Conservation (phyloP, 2,113 vertebrate genomes). For the Phylloscopus trochiloides region DNA sequence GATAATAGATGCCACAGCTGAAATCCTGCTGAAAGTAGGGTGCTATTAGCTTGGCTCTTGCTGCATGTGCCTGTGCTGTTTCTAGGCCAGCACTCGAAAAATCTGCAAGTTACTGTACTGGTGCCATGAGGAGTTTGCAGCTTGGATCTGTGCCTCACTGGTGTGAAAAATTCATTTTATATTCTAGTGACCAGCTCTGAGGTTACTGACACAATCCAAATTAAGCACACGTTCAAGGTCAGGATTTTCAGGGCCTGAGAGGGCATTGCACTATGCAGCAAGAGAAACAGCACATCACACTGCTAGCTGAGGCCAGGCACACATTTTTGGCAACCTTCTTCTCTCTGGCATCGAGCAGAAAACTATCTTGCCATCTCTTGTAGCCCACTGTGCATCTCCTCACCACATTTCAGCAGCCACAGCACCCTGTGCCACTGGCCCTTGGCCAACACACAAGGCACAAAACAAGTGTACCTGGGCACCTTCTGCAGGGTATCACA, state of each 20-base stretch:
- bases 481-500: neutral
- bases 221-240: neutral
- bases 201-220: neutral
- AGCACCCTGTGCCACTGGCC: neutral
- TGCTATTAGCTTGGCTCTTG: constrained; percentile 46
- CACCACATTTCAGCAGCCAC: neutral
- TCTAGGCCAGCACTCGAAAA: constrained; percentile 43
- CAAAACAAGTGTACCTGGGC: neutral
- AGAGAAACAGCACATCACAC: neutral
- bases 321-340: neutral
- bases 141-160: neutral
- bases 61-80: constrained; percentile 26
- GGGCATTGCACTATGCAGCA: neutral
- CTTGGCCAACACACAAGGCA: neutral
- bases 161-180: neutral
- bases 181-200: neutral
- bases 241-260: neutral
- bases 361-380: neutral
- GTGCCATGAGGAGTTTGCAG: neutral
- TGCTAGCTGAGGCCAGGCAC: neutral
- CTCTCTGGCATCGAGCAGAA: neutral
- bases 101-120: constrained; percentile 20
- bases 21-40: constrained; percentile 41
- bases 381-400: neutral
- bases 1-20: constrained; percentile 43